These are phyloP conservation scores for Butorides virescens DNA, from an alignment of 2,113 vertebrate species.

Conservation along the genomic window DNA sequence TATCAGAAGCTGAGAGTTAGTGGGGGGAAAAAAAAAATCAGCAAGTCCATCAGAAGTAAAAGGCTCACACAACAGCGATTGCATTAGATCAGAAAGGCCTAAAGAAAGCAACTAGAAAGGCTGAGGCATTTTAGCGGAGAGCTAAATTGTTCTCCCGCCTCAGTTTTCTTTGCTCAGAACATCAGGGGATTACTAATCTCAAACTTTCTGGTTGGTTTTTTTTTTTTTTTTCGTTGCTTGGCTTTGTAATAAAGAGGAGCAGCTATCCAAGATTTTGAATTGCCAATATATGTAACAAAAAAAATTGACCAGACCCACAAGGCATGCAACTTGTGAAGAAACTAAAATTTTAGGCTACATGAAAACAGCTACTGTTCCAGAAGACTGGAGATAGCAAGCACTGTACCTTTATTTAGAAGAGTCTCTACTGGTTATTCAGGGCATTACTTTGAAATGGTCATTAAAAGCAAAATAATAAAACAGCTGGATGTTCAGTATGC, in stretches of 20 bases:
- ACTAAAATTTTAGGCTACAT: not conserved
- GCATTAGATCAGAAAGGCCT: not conserved
- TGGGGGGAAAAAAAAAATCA: not conserved
- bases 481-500: not conserved
- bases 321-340: not conserved
- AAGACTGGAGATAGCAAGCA: not conserved
- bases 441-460: not conserved
- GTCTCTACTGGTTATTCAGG: not conserved
- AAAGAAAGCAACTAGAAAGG: not conserved
- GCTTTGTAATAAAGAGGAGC: not conserved
- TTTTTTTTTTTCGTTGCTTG: not conserved
- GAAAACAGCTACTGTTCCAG: not conserved
- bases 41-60: not conserved
- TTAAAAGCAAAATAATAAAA: conserved; percentile 2
- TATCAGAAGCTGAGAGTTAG: not conserved
- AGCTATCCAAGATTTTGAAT: not conserved
- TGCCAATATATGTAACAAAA: not conserved
- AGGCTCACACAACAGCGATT: not conserved
- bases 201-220: not conserved
- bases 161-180: not conserved
- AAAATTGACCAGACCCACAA: not conserved
- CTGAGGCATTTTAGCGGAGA: not conserved
- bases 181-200: not conserved
- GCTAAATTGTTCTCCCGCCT: not conserved
- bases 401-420: not conserved